Base-by-base conservation (phyloP, 2,888 invertebrate species). In the Ichneumoninae sp. region DNA sequence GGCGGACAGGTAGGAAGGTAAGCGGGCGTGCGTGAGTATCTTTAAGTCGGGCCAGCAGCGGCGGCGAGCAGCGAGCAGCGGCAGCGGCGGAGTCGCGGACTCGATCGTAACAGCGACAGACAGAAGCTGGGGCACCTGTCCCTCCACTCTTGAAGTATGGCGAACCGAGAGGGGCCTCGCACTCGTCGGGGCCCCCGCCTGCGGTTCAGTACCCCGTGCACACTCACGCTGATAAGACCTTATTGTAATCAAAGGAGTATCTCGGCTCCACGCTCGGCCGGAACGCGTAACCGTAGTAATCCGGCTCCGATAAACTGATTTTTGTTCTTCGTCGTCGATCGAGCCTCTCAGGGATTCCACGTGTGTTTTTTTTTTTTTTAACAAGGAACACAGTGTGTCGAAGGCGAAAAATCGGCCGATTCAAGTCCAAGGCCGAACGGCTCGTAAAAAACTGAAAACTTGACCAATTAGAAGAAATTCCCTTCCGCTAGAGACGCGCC, bases 141-240 rank as follows among this genome's bases (percentile, higher is more conserved):
- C 92, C 90, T 89, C 91, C 89, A 91, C 90, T 88, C 87, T 83
- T 78, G 76, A 85, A 74, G 87, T 86, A 87, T 77, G 86, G 86
- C 83, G 85, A 90, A 88, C 89, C 82, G 90, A 90, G 90, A 88
- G 88, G 88, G 84, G 87, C 87, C 85, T 88, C 87, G 82, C 87
- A 88, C 89, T 88, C 87, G 85, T 88, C 88, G 89, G 86, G 87
- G 85, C 83, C 88, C 83, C 85, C 75, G 86, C 74, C 77, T 87
- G 88, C 86, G 88, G 90, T 90, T 91, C 92, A 92, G 92, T 92
- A 91, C 90, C 90, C 90, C 90, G 91, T 88, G 90, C 88, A 91
- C 91, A 89, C 87, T 92, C 92, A 89, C 88, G 89, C 90, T 91
- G 91, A 92, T 92, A 92, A 92, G 89, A 92, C 90, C 90, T 88